Conservation (phyloP, 2,113 vertebrate genomes). For the cattle (Bos taurus) region DNA sequence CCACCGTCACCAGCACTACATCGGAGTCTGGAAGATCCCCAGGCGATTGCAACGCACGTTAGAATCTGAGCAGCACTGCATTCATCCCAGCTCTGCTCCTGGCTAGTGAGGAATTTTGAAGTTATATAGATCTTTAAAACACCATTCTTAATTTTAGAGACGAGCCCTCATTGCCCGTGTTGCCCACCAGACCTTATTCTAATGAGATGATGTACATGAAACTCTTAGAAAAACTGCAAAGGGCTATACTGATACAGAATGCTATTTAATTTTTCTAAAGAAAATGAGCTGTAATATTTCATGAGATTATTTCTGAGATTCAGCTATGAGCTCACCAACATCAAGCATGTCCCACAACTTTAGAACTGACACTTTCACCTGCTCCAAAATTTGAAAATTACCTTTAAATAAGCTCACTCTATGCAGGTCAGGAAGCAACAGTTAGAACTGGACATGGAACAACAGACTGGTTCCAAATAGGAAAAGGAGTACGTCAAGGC, state of each 20-base stretch:
- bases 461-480: no score
- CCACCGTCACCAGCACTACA: background rate
- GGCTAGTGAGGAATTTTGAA: background rate
- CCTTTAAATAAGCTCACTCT: background rate
- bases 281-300: conserved; percentile 18
- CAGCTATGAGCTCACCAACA: background rate
- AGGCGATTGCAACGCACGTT: background rate
- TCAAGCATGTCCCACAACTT: background rate
- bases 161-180: background rate
- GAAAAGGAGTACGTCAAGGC: no score
- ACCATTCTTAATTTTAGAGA: background rate
- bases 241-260: background rate
- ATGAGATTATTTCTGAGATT: background rate
- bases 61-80: background rate
- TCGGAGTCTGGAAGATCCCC: background rate
- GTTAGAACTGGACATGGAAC: no score
- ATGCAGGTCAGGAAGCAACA: no score
- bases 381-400: background rate
- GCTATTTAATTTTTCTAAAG: background rate
- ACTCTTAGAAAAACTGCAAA: background rate
- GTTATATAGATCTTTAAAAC: background rate
- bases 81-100: background rate
- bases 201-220: background rate
- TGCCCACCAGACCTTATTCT: background rate
- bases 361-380: background rate